phyloP scores from a whole-genome alignment of 2,888 invertebrate species.

The Chrysodeixis includens region DNA sequence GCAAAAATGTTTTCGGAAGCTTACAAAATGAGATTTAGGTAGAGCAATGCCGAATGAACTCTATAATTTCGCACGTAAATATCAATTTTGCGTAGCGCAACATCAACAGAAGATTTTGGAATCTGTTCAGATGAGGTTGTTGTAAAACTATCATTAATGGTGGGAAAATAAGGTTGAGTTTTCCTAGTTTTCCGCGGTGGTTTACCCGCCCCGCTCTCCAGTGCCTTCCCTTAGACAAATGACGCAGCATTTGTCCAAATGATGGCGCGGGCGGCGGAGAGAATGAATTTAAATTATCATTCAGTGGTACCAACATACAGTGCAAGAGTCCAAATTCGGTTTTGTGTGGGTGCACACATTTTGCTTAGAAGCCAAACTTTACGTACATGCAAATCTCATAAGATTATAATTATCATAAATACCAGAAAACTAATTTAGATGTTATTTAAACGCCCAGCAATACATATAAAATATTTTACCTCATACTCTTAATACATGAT shows the following conservation, averaged over 20 bases:
- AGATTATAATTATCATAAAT: constrained; percentile 55
- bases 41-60: constrained; percentile 72
- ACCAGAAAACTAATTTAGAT: too few relatives aligned
- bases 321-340: constrained; percentile 82
- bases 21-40: constrained; percentile 79
- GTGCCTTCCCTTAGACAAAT: constrained; percentile 87
- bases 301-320: constrained; percentile 87
- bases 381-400: constrained; percentile 53
- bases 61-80: constrained; percentile 67
- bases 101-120: constrained; percentile 81
- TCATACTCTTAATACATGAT: too few relatives aligned
- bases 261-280: constrained; percentile 90
- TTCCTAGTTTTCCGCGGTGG: constrained; percentile 53
- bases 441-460: too few relatives aligned
- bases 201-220: constrained; percentile 72
- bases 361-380: constrained; percentile 54
- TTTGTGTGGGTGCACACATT: constrained; percentile 69
- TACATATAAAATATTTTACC: too few relatives aligned
- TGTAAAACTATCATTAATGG: constrained; percentile 68
- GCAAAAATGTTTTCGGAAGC: constrained; percentile 82
- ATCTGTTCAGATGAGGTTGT: constrained; percentile 69
- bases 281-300: constrained; percentile 90
- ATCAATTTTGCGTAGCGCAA: constrained; percentile 70
- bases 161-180: constrained; percentile 65
- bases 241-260: constrained; percentile 90